These are phyloP conservation scores for Exocentrus adspersus DNA, from an alignment of 2,888 invertebrate genomes.

Conservation along the genomic window DNA sequence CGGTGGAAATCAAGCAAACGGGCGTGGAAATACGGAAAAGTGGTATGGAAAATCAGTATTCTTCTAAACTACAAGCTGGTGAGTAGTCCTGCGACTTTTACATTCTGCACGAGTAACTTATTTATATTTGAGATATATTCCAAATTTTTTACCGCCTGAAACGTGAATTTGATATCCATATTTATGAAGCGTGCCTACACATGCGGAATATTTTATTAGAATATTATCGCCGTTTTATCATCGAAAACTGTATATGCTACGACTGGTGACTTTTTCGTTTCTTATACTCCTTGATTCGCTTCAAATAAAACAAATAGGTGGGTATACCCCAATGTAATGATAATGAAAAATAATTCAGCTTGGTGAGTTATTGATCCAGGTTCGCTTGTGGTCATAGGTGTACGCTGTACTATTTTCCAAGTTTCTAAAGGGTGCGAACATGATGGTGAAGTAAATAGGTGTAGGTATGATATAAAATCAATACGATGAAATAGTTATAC, in stretches of 20 bases:
- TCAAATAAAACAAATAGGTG: too few species aligned
- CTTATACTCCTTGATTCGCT: too few species aligned
- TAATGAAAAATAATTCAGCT: background rate
- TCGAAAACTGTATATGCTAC: too few species aligned
- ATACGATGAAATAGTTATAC: background rate
- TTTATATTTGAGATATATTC: too few species aligned
- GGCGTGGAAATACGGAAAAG: constrained; percentile 24
- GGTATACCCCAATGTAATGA: too few species aligned
- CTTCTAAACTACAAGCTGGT: constrained; percentile 4
- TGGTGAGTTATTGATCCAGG: constrained; percentile 21
- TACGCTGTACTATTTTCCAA: constrained; percentile 6
- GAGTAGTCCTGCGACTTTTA: background rate
- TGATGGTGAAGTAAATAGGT: too few species aligned
- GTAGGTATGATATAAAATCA: background rate
- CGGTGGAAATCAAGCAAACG: constrained; percentile 22
- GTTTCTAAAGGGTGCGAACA: background rate
- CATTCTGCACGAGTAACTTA: background rate
- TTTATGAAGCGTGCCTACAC: too few species aligned
- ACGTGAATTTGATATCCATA: too few species aligned
- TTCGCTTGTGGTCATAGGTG: constrained; percentile 16
- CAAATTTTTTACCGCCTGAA: too few species aligned
- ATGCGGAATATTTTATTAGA: too few species aligned
- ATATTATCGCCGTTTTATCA: too few species aligned
- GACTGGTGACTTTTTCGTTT: too few species aligned
- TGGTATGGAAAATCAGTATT: constrained; percentile 20